Evolutionary conservation across 2,797 vertebrate species (phyloP).

Genomic region (Taeniopygia guttata): DNA sequence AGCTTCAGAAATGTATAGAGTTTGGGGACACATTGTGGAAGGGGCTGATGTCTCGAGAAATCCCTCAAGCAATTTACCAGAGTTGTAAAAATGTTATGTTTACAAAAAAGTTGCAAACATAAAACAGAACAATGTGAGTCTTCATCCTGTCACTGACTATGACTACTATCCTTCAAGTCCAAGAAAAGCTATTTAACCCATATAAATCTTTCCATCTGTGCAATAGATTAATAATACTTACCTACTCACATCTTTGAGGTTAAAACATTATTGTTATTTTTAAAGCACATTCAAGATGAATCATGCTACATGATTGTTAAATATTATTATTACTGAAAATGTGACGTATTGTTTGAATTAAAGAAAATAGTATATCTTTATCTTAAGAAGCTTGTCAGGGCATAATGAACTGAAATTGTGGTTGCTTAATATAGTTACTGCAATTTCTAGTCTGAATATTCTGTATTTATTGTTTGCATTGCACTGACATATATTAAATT

Average conservation of each 20-base stretch:
- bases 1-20: neutral
- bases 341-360: constrained; percentile 28
- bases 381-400: constrained; percentile 32
- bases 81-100: neutral
- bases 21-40: neutral
- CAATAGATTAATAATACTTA: constrained; percentile 32
- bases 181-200: neutral
- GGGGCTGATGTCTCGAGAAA: neutral
- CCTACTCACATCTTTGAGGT: neutral
- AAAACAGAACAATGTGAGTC: neutral
- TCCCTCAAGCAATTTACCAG: neutral
- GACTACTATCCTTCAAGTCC: neutral
- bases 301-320: neutral
- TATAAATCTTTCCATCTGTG: constrained; percentile 5
- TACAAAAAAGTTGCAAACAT: neutral
- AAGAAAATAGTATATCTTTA: constrained; percentile 41
- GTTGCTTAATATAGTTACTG: constrained; percentile 47
- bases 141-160: neutral
- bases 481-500: constrained; percentile 52
- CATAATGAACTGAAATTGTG: constrained; percentile 25
- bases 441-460: constrained; percentile 41
- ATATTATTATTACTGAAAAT: constrained; percentile 40
- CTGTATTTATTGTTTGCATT: constrained; percentile 51
- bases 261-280: constrained; percentile 25
- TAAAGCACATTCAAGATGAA: constrained; percentile 7